Evolutionary conservation across 37 sponge, comb jelly and placozoan genomes (phyloP).

Genomic region (Beroe forskalii): DNA sequence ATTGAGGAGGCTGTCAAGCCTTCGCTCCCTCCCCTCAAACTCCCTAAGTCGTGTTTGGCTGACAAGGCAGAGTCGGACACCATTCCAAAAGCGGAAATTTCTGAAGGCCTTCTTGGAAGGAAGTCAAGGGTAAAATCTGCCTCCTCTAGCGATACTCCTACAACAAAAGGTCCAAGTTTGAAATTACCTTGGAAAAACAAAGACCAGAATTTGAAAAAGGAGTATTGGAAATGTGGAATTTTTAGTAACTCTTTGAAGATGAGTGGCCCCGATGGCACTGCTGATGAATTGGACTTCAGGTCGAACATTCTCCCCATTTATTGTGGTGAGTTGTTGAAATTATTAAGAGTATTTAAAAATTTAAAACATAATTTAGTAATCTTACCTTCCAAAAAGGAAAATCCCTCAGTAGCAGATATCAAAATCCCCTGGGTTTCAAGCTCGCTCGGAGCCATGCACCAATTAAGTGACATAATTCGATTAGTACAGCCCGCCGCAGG

Average conservation of each 20-base stretch:
- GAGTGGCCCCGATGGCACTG: not conserved
- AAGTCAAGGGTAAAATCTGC: not conserved
- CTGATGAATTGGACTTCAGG: conserved; percentile 45
- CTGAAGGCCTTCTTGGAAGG: not conserved
- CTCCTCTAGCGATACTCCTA: conserved; percentile 10
- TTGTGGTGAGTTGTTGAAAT: conserved; percentile 30
- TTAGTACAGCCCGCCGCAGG: no score
- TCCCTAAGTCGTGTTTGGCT: not conserved
- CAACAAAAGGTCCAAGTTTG: not conserved
- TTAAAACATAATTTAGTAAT: no score
- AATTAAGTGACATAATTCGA: no score
- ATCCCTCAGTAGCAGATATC: no score
- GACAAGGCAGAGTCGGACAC: not conserved
- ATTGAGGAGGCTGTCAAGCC: conserved; percentile 10
- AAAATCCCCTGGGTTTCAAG: no score
- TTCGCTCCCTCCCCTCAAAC: conserved; percentile 19
- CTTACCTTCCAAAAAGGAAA: no score
- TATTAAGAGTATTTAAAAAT: no score
- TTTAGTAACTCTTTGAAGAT: conserved; percentile 35
- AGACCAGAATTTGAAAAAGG: not conserved
- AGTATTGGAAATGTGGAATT: conserved; percentile 39
- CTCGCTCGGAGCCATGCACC: no score
- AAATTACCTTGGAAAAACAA: conserved; percentile 47
- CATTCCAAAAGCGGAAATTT: not conserved
- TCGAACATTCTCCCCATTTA: conserved; percentile 62